Evolutionary conservation across 2,797 vertebrate genomes (phyloP).

Genomic region (Xenentodon cancila): DNA sequence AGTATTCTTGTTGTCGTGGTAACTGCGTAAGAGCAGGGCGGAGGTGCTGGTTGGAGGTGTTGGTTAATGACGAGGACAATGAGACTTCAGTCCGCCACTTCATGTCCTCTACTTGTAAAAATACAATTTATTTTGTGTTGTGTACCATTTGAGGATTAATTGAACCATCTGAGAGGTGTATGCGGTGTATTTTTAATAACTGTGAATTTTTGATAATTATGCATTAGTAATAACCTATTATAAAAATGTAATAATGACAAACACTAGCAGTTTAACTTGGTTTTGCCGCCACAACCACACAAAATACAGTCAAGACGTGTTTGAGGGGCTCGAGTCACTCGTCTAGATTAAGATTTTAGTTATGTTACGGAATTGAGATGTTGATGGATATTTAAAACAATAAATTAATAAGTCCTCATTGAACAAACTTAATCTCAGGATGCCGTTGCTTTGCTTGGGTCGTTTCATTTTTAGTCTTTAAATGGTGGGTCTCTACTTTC

Average conservation of each 20-base stretch:
- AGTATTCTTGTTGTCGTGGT: constrained; percentile 71
- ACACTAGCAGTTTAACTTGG: too few relatives aligned
- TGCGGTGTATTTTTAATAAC: not conserved
- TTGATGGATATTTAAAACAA: too few relatives aligned
- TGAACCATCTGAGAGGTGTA: too few relatives aligned
- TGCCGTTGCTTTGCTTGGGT: not conserved
- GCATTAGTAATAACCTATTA: too few relatives aligned
- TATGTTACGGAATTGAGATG: too few relatives aligned
- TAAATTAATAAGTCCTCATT: not conserved
- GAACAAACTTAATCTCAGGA: not conserved
- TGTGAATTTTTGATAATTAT: too few relatives aligned
- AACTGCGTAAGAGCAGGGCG: constrained; percentile 65
- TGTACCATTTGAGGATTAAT: not conserved
- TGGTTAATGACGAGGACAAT: constrained; percentile 62
- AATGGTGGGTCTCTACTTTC: constrained; percentile 23
- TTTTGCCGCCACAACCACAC: too few relatives aligned
- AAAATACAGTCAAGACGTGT: too few relatives aligned
- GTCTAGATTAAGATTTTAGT: too few relatives aligned
- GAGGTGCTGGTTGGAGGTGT: constrained; percentile 71
- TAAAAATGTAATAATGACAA: too few relatives aligned
- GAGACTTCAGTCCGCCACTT: constrained; percentile 58
- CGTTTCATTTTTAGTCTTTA: not conserved
- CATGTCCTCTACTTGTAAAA: constrained; percentile 34
- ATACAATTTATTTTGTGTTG: constrained; percentile 1
- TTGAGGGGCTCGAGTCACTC: too few relatives aligned